Base-by-base conservation (phyloP, 1,140 invertebrate species). In the Drosophila ambigua region DNA sequence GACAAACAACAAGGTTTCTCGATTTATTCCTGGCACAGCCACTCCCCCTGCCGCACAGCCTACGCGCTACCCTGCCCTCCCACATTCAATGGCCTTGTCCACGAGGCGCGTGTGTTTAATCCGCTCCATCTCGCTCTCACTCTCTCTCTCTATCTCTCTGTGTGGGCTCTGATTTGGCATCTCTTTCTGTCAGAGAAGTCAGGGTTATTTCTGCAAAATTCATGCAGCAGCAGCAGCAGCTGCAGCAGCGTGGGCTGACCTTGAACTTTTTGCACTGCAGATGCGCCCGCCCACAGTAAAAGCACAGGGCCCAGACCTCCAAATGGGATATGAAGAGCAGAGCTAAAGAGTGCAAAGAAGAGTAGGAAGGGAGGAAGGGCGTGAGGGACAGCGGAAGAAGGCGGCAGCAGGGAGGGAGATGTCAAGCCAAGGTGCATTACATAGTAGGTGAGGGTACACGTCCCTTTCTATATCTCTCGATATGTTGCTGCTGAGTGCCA, bases 241-340 rank as follows among this genome's bases (percentile, higher is more conserved):
- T 20, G 28, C 62, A 24, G 51, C 23, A 49, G 26, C 55, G 9
- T 39, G 11, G 11, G 61, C 16, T 68, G 82, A 87, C 82, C 82
- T 85, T 85, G 82, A 85, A 85, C 82, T 85, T 84, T 78, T 78
- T 75, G 72, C 66, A 72, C 62, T 78, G 78, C 81, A 82, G 73
- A 63, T 69, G 73, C 67, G 55, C 53, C 45, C 35, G 55, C 59
- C 51, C 55, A 39, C 59, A 41, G 43, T 15, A 45, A 11, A 31
- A 5, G 11, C 11, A 31, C 64, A 65, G 24, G 46, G 63, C 46
- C 61, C 35, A 13, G 35, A 39, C 35, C 35, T 39, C 35, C 11
- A 39, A 39, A 39, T 5, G 11, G 35, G 35, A 9, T 4, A 39
- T 11, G 35, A 5, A 11, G 35, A 11, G 35, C 11, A 39, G 1